Evolutionary conservation across 2,113 vertebrate genomes (phyloP).

Genomic region (Solenodon paradoxus): DNA sequence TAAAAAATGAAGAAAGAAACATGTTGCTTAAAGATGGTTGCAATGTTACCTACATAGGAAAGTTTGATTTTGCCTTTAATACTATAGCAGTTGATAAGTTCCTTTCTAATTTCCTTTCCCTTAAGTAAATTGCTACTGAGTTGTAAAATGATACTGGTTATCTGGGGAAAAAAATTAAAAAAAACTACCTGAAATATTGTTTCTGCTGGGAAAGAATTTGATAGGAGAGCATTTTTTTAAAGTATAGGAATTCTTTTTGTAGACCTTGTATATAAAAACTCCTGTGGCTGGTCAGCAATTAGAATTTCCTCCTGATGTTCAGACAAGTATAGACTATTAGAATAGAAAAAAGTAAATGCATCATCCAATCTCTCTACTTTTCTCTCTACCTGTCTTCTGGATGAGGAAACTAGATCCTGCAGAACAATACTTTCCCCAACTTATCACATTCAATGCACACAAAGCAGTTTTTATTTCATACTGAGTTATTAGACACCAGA

Average conservation of each 20-base stretch:
- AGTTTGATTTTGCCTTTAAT: background rate
- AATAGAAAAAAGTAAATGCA: background rate
- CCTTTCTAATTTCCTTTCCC: background rate
- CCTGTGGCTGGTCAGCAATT: background rate
- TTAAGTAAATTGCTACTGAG: background rate
- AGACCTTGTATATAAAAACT: background rate
- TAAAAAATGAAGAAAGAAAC: too few relatives aligned
- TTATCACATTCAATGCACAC: background rate
- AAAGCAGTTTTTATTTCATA: background rate
- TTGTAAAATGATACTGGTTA: background rate
- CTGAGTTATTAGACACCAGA: background rate
- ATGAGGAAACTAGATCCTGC: background rate
- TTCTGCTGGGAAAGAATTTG: background rate
- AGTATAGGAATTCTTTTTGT: background rate
- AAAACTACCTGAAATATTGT: background rate
- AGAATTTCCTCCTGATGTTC: background rate
- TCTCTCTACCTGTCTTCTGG: background rate
- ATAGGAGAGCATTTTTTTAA: background rate
- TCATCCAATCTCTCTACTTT: background rate
- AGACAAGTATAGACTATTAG: background rate
- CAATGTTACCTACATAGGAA: background rate
- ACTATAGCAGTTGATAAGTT: background rate
- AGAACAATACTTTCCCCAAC: background rate
- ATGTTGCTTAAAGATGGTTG: background rate
- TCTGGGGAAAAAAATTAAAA: background rate